Evolutionary conservation across 2,797 vertebrate genomes (phyloP).

Genomic region (Siniperca undulata): DNA sequence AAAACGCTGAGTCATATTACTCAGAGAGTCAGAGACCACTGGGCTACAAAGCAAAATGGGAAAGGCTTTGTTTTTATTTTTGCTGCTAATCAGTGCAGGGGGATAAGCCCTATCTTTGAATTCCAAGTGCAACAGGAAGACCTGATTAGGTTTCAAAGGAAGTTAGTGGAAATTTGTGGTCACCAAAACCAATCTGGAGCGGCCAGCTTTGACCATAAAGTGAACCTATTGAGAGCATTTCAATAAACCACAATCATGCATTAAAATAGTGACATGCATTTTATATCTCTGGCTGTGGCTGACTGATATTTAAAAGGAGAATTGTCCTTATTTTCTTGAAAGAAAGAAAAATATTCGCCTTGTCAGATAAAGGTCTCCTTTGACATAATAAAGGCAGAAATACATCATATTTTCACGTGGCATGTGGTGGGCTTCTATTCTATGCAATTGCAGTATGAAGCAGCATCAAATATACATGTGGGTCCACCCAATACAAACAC

Average conservation of each 20-base stretch:
- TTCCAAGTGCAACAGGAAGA: constrained; percentile 82
- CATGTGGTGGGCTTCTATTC: constrained; percentile 39
- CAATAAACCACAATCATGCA: constrained; percentile 60
- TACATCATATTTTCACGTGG: constrained; percentile 43
- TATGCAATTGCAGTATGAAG: constrained; percentile 26
- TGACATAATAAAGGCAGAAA: constrained; percentile 20
- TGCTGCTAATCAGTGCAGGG: constrained; percentile 68
- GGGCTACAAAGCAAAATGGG: constrained; percentile 37
- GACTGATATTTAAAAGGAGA: constrained; percentile 29
- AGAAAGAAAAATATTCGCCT: background rate
- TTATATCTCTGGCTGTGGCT: constrained; percentile 39
- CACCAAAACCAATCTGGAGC: constrained; percentile 55
- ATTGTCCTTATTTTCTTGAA: constrained; percentile 26
- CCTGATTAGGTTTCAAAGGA: constrained; percentile 79
- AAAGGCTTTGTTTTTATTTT: constrained; percentile 69
- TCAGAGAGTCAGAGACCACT: constrained; percentile 26
- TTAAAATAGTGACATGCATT: constrained; percentile 33
- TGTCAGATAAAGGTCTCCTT: constrained; percentile 14
- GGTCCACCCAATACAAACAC: constrained; percentile 46
- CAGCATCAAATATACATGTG: constrained; percentile 32
- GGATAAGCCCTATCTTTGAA: constrained; percentile 66
- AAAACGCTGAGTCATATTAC: constrained; percentile 40
- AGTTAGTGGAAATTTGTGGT: constrained; percentile 72
- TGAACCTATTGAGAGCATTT: constrained; percentile 56
- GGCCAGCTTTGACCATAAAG: constrained; percentile 54